Evolutionary conservation across 2,113 vertebrate genomes (phyloP), one percentile per base, ranked within the genome.

Genomic region (Xenopus laevis): DNA sequence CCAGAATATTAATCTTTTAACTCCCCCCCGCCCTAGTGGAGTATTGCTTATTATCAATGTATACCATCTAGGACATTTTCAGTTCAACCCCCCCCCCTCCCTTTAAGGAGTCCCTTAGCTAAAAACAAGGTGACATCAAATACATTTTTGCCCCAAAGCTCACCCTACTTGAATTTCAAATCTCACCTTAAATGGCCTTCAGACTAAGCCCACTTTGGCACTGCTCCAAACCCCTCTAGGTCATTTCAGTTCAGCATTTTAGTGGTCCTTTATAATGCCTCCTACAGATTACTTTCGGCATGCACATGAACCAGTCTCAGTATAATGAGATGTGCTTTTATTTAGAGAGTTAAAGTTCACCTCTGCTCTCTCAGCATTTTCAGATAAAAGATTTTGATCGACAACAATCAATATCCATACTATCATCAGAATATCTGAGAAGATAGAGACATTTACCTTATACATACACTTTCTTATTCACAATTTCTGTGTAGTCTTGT

Each of bases 401-500:
- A 77, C 70, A 46, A 18, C 50, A 40, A 70, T 77, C 66, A 70
- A 77, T 77, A 77, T n/a, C 60, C 59, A 64, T 77, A 64, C 69
- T 70, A 77, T 77, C 74, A 64, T 30, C 27, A 64, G 44, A 46
- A 59, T 57, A 50, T 64, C 74, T 77, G 15, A 59, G 60, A 21
- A 77, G 27, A 62, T 10, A 23, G 9, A 20, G 65, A 16, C 15
- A 23, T 23, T 18, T 1, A 10, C 46, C 7, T 45, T 52, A 68
- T 52, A 18, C 16, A 66, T 21, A 23, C 18, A 57, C 67, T 55
- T 47, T 15, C 50, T 15, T 11, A n/a, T 57, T 16, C 5, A 50
- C 47, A 50, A 50, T 12, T 13, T 40, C 33, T 50, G 13, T 50
- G 12, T 50, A 50, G 47, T 50, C 33, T 40, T 40, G 33, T 40